Base-by-base conservation (phyloP, 2,113 vertebrate species). In the Clarias batrachus region DNA sequence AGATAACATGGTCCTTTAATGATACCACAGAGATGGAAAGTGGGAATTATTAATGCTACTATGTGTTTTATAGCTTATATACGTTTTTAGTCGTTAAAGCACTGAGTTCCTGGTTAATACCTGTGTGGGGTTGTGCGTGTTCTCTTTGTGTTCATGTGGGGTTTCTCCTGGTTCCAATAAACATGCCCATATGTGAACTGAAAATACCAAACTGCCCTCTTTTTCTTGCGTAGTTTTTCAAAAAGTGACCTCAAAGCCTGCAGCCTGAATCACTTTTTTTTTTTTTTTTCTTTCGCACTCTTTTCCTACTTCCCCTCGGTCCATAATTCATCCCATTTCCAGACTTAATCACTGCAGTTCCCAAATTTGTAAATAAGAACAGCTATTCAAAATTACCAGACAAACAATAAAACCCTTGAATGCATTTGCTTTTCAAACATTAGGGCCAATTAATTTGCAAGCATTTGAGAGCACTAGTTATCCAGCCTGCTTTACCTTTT, bases 381-480 rank as follows among this genome's bases (percentile, higher is more conserved):
- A 56, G 83, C 71, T 66, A 71, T 86, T 81, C 85, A 79, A 81
- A 87, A 86, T 52, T 33, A 80, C 60, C 78, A 81, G 78, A 81
- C 78, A 81, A 81, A 81, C 78, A 70, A 81, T 77, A 48, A n/a
- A 86, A 79, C 33, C 68, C 48, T 76, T 84, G 83, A 48, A 79
- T 65, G 48, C 65, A 73, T 84, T 88, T 88, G 70, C 86, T 86
- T 89, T 88, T 90, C 78, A 88, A 89, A 89, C 62, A 41, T 62
- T 62, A 33, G 52, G 57, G 60, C 60, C 81, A 89, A 89, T 90
- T 90, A 89, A 87, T 86, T 86, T 68, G 60, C 84, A 77, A 85
- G 62, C 86, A 30, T 86, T 85, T 74, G 85, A 90, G 80, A 79
- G 83, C 59, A 68, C 54, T 86, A 80, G 86, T 86, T 88, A 87